Percentiles rank a stretch among this genome's conserved stretches.
These are phyloP conservation scores for Stigmatopora nigra DNA, from an alignment of 2,113 vertebrate genomes.

Conservation along the genomic window DNA sequence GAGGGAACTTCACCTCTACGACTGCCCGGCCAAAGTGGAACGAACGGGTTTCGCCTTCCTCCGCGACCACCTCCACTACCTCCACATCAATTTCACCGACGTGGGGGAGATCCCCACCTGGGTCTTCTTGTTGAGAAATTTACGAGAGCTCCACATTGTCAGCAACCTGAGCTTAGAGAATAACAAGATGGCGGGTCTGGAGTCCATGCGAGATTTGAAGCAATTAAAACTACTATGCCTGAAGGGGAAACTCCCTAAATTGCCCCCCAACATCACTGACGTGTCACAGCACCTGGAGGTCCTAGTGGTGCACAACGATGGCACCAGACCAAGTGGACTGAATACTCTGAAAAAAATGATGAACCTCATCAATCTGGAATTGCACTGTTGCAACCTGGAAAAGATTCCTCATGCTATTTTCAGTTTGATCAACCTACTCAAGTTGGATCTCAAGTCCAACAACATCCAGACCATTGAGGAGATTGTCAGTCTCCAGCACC, in stretches of 20 bases:
- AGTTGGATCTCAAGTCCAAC: constrained; percentile 91
- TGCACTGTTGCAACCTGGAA: constrained; percentile 91
- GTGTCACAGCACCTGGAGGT: constrained; percentile 88
- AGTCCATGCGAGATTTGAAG: constrained; percentile 87
- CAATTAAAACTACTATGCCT: constrained; percentile 85
- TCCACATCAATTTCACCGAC: constrained; percentile 95
- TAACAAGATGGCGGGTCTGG: constrained; percentile 95
- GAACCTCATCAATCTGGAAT: constrained; percentile 84
- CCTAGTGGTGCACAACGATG: constrained; percentile 93
- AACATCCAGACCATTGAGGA: constrained; percentile 93
- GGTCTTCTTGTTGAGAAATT: constrained; percentile 90
- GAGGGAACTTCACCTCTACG: constrained; percentile 89
- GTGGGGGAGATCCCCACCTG: constrained; percentile 91
- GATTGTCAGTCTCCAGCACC: constrained; percentile 93
- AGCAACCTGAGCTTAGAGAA: constrained; percentile 96
- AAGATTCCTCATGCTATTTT: constrained; percentile 94
- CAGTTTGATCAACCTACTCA: constrained; percentile 91
- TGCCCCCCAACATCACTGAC: constrained; percentile 92
- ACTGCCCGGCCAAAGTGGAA: constrained; percentile 93
- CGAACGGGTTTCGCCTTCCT: constrained; percentile 93
- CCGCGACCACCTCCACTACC: constrained; percentile 87
- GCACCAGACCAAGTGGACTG: constrained; percentile 86
- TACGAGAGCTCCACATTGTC: constrained; percentile 83
- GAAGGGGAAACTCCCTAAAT: constrained; percentile 96
- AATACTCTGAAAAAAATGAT: constrained; percentile 98